Conservation (phyloP, 2,797 vertebrate species). For the Sebastolobus alascanus region DNA sequence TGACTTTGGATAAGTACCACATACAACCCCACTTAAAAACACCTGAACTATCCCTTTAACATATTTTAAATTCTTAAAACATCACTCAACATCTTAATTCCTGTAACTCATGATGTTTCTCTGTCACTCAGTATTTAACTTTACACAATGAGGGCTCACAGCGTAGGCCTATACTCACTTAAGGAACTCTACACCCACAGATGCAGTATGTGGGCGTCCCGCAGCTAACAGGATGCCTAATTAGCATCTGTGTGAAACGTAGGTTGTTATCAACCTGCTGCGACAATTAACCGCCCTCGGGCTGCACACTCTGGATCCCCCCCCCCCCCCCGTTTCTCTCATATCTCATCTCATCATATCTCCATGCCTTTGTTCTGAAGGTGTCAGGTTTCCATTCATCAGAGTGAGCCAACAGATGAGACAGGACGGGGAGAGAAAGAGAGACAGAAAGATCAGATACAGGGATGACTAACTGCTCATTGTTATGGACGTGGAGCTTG, state of each 20-base stretch:
- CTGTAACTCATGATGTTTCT: background rate
- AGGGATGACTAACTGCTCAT: conserved; percentile 39
- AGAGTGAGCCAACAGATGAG: conserved; percentile 26
- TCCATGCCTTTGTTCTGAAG: conserved; percentile 42
- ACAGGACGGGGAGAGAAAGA: background rate
- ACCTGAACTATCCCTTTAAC: background rate
- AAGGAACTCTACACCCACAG: background rate
- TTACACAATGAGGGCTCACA: background rate
- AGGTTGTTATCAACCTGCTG: conserved; percentile 29
- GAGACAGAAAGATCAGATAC: conserved; percentile 29
- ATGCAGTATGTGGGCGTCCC: conserved; percentile 5
- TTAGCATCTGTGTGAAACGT: conserved; percentile 47
- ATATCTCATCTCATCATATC: conserved; percentile 54
- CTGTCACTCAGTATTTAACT: background rate
- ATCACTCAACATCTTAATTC: background rate
- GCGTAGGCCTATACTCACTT: background rate
- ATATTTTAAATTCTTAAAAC: background rate
- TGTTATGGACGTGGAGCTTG: conserved; percentile 14
- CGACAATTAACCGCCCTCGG: conserved; percentile 35
- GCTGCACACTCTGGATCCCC: conserved; percentile 18
- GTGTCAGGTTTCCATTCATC: conserved; percentile 50
- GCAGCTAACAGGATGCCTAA: conserved; percentile 30
- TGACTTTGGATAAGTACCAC: too few species aligned
- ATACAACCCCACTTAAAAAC: too few species aligned
- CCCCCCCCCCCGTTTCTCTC: conserved; percentile 36